Conservation (phyloP, 2,888 invertebrate genomes). For the Lochmaea crataegi region DNA sequence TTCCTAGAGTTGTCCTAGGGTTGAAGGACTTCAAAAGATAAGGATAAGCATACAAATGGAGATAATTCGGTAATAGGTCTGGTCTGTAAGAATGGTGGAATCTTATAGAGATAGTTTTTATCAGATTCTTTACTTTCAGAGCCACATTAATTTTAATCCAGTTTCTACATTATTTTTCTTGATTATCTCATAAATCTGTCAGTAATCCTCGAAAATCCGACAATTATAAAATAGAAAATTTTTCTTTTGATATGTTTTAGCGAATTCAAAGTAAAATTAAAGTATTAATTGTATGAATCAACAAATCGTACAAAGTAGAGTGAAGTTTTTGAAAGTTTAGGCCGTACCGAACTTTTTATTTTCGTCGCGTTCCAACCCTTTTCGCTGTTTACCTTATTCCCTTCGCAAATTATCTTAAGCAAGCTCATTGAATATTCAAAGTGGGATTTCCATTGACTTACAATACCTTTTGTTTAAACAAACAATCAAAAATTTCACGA, state of each 20-base stretch:
- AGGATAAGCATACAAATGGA: too few relatives aligned
- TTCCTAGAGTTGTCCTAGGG: too few relatives aligned
- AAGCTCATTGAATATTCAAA: conserved; percentile 13
- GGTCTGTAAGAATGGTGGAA: too few relatives aligned
- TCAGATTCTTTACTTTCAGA: too few relatives aligned
- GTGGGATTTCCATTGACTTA: conserved; percentile 1
- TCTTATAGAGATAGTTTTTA: too few relatives aligned
- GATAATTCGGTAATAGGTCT: too few relatives aligned
- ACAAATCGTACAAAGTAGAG: conserved; percentile 2
- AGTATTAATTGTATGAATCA: conserved; percentile 9
- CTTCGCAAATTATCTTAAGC: conserved; percentile 15
- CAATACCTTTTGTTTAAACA: conserved; percentile 5
- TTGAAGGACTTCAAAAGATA: too few relatives aligned
- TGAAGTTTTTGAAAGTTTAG: conserved; percentile 13
- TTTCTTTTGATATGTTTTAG: neutral
- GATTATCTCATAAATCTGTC: neutral
- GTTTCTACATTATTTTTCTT: too few relatives aligned
- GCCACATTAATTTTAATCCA: too few relatives aligned
- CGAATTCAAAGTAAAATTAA: neutral
- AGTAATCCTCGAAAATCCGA: too few relatives aligned
- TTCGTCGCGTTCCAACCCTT: conserved; percentile 1
- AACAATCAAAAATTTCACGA: neutral
- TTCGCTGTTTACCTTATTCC: conserved; percentile 6
- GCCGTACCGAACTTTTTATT: conserved; percentile 9
- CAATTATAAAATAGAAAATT: too few relatives aligned